Base-by-base conservation (phyloP, 2,797 vertebrate genomes). In the Cryptoblepharus egeriae region DNA sequence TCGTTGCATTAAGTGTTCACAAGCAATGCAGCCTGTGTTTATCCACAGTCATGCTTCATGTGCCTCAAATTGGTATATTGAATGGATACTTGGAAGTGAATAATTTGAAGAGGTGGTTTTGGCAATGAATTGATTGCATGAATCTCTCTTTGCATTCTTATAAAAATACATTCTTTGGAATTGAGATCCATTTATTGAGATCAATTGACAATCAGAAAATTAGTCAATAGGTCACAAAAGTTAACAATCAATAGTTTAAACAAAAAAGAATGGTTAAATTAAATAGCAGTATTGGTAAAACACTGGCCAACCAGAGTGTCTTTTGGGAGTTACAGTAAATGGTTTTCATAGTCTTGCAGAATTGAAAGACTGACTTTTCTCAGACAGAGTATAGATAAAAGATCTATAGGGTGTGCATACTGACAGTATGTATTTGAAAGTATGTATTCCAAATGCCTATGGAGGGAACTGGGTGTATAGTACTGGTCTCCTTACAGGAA, bases 21-120 rank as follows among this genome's bases (percentile, higher is more conserved):
- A 32, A 75, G 37, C 7, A 16, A 37, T 28, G 24, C n/a, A 28
- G 26, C 22, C 6, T 12, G 16, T 42, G 20, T n/a, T 69, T 42
- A n/a, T 49, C n/a, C 57, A 75, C 37, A 22, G 39, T 22, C 73
- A 76, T 49, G 16, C 55, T 13, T 61, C 65, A 60, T n/a, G 57
- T 37, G 39, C 57, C 61, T 76, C 30, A 12, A 49, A 82, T 70
- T 75, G 49, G 52, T 81, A 30, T 75, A 76, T 82, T 70, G 65
- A 76, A 74, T 69, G 6, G 57, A 37, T 52, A 2, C 39, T 32
- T 82, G 42, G 55, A 70, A 37, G 39, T 61, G 39, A 70, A 70
- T 69, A 61, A 52, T 30, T 60, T 45, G 55, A 61, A 69, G 13
- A 69, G 24, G 49, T 69, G 20, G 9, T 52, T 22, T 37, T 20